Percentiles rank a stretch among this genome's conserved stretches.
Conservation (phyloP, 2,113 vertebrate species). For the Eolophus roseicapilla region DNA sequence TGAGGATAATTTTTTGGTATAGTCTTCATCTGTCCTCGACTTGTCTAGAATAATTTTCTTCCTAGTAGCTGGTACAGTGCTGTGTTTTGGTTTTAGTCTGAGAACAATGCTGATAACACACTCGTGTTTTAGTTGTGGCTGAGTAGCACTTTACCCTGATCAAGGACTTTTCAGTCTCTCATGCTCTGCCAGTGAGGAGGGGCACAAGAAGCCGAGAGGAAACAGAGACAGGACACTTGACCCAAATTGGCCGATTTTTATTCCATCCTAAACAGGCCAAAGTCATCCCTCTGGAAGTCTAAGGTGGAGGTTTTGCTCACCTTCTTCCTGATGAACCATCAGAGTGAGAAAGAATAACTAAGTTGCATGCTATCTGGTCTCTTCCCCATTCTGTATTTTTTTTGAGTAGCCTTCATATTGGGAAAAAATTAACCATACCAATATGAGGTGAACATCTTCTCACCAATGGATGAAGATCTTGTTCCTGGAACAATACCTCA, state of each 20-base stretch:
- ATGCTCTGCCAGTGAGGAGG: not conserved
- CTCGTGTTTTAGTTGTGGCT: not conserved
- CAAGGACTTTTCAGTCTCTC: not conserved
- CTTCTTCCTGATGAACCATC: not conserved
- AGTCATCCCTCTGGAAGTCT: not conserved
- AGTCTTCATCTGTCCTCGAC: not conserved
- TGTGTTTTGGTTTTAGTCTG: not conserved
- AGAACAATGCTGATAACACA: not conserved
- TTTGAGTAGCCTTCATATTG: not conserved
- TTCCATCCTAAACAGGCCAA: not conserved
- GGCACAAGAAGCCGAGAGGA: not conserved
- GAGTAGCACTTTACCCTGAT: not conserved
- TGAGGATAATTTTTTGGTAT: not conserved
- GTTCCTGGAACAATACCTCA: not conserved
- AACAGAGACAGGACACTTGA: not conserved
- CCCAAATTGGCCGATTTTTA: not conserved
- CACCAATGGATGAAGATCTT: not conserved
- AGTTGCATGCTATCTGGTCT: not conserved
- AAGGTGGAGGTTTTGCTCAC: not conserved
- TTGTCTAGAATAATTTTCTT: not conserved
- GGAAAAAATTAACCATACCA: not conserved
- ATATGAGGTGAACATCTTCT: not conserved
- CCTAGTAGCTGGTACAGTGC: not conserved
- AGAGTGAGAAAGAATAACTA: not conserved
- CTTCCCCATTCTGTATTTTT: not conserved